phyloP scores from a whole-genome alignment of 1,140 invertebrate species.

The Lordiphosa stackelbergi region DNA sequence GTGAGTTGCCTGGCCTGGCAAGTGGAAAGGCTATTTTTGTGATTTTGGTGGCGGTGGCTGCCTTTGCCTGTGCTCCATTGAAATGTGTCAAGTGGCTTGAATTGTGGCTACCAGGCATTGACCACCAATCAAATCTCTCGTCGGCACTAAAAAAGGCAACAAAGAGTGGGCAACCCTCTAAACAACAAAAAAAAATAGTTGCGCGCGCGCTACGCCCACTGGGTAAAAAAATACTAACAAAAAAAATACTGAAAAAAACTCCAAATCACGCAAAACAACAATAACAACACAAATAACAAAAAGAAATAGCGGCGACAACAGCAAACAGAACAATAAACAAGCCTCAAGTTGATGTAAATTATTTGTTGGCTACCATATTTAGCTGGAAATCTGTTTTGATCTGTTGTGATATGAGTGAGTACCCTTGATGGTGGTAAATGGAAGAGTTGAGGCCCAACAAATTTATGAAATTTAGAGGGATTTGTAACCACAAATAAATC shows the following conservation, averaged over 20 bases:
- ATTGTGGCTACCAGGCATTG: conserved; percentile 55
- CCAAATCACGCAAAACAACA: conserved; percentile 63
- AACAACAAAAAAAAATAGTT: conserved; percentile 26
- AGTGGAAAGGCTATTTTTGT: conserved; percentile 33
- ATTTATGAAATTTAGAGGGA: too few species aligned
- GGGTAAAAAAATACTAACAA: conserved; percentile 51
- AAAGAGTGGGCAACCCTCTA: conserved; percentile 45
- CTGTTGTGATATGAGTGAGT: conserved; percentile 30
- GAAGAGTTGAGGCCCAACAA: too few species aligned
- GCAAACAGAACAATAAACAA: conserved; percentile 56
- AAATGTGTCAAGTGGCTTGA: conserved; percentile 73
- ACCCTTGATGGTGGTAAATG: too few species aligned
- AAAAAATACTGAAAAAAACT: conserved; percentile 40
- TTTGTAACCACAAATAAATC: too few species aligned
- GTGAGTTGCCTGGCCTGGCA: conserved; percentile 33
- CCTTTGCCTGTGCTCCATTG: conserved; percentile 29
- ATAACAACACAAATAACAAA: conserved; percentile 34
- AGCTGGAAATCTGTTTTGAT: conserved; percentile 64
- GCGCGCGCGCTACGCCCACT: conserved; percentile 59
- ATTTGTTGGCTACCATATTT: conserved; percentile 69
- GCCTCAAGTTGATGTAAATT: conserved; percentile 67
- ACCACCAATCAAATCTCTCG: conserved; percentile 62
- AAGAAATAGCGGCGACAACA: conserved; percentile 29
- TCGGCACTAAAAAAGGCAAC: conserved; percentile 61
- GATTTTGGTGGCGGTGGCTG: conserved; percentile 15